A percentile compares a stretch with the other conserved stretches of the same genome.
Evolutionary conservation across 2,113 vertebrate species (phyloP).

Genomic region (Rhipidura dahli): DNA sequence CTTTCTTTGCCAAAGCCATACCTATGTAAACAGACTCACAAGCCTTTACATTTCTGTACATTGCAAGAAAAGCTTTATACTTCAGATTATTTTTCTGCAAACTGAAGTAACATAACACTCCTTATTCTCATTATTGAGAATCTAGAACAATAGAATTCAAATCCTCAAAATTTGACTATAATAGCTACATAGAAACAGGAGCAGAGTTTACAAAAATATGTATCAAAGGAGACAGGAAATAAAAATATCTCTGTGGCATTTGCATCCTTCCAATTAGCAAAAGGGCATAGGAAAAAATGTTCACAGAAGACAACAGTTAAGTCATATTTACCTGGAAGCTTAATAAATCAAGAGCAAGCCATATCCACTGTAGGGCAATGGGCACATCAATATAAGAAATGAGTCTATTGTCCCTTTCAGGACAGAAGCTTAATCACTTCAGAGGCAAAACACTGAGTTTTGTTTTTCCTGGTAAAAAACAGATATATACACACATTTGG

Average conservation of each 20-base stretch:
- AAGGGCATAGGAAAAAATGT: slow-evolving; percentile 36
- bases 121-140: neutral
- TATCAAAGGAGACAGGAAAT: neutral
- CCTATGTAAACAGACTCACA: neutral
- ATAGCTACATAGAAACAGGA: neutral
- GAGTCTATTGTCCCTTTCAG: slow-evolving; percentile 9
- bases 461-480: neutral
- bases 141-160: neutral
- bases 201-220: neutral
- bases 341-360: slow-evolving; percentile 61
- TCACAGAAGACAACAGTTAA: slow-evolving; percentile 3
- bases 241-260: neutral
- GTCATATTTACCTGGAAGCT: slow-evolving; percentile 4
- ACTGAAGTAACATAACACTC: neutral
- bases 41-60: neutral
- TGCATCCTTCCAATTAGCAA: slow-evolving; percentile 53
- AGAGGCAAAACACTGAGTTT: slow-evolving; percentile 1
- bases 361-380: neutral
- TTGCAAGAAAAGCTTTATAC: neutral
- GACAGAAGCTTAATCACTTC: slow-evolving; percentile 36
- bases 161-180: neutral
- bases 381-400: slow-evolving; percentile 43
- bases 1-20: neutral
- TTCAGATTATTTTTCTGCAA: neutral
- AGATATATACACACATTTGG: neutral